These are phyloP conservation scores for Gracilinanus agilis DNA, from an alignment of 2,113 vertebrate species.

Conservation along the genomic window DNA sequence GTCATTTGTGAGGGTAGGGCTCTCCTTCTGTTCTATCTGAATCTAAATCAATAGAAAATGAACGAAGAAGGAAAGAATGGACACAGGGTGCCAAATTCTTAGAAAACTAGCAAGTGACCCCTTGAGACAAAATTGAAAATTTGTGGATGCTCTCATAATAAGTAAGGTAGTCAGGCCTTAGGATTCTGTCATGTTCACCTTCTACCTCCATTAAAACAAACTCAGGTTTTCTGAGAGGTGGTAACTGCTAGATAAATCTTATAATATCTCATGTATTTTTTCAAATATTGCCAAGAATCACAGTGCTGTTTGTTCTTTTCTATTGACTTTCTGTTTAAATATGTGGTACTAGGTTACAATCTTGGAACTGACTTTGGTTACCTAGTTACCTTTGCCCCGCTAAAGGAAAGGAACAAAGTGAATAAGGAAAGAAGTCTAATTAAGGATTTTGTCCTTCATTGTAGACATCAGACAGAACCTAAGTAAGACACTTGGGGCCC, in stretches of 20 bases:
- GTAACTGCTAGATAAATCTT: neutral
- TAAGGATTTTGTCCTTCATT: too few species aligned
- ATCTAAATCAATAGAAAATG: neutral
- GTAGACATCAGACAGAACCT: neutral
- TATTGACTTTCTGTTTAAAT: neutral
- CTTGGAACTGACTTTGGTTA: neutral
- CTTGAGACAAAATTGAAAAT: too few species aligned
- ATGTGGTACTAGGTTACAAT: neutral
- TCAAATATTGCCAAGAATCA: neutral
- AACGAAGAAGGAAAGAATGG: neutral
- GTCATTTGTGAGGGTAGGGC: neutral
- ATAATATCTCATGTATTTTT: neutral
- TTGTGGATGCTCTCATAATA: too few species aligned
- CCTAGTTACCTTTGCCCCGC: neutral
- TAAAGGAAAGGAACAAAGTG: neutral
- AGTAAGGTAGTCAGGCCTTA: neutral
- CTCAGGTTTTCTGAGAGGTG: neutral
- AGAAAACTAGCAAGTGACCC: too few species aligned
- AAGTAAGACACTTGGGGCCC: neutral
- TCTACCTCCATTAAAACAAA: neutral
- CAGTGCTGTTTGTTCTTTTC: neutral
- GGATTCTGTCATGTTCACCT: neutral
- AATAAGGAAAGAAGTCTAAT: neutral
- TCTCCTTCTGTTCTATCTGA: neutral
- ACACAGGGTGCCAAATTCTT: too few species aligned